Evolutionary conservation across 2,797 vertebrate species (phyloP).

Genomic region (Microhierax caerulescens): DNA sequence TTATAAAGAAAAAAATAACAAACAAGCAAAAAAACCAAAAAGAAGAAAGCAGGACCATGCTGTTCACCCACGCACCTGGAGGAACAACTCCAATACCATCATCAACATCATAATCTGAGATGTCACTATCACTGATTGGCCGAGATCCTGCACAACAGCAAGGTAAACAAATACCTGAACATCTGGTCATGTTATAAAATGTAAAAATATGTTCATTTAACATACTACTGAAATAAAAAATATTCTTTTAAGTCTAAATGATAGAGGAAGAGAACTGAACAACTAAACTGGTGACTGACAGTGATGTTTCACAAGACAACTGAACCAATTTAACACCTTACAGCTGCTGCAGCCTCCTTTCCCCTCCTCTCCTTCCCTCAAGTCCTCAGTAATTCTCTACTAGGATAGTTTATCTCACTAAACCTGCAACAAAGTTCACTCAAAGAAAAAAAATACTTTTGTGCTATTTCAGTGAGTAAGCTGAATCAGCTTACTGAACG

Average conservation of each 20-base stretch:
- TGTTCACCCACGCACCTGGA: slow-evolving; percentile 94
- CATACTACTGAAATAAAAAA: background rate
- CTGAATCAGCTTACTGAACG: background rate
- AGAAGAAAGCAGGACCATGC: slow-evolving; percentile 75
- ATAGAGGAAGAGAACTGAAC: background rate
- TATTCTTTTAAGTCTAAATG: background rate
- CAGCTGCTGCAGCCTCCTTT: background rate
- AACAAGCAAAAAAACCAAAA: slow-evolving; percentile 23
- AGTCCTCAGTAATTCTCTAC: background rate
- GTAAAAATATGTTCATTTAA: slow-evolving; percentile 34
- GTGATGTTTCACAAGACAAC: background rate
- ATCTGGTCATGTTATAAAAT: slow-evolving; percentile 53
- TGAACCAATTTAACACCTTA: background rate
- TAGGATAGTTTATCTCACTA: background rate
- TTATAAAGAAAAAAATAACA: slow-evolving; percentile 10
- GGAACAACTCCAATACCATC: slow-evolving; percentile 95
- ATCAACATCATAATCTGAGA: slow-evolving; percentile 96
- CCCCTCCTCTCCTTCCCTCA: background rate
- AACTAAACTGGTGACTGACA: background rate
- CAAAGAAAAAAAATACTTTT: background rate
- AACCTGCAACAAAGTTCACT: background rate
- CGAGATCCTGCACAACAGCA: slow-evolving; percentile 92
- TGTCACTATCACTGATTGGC: slow-evolving; percentile 95
- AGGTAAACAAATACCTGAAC: slow-evolving; percentile 81
- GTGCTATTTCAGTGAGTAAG: background rate